Base-by-base conservation (phyloP, 1,140 invertebrate genomes). In the Atta cephalotes region DNA sequence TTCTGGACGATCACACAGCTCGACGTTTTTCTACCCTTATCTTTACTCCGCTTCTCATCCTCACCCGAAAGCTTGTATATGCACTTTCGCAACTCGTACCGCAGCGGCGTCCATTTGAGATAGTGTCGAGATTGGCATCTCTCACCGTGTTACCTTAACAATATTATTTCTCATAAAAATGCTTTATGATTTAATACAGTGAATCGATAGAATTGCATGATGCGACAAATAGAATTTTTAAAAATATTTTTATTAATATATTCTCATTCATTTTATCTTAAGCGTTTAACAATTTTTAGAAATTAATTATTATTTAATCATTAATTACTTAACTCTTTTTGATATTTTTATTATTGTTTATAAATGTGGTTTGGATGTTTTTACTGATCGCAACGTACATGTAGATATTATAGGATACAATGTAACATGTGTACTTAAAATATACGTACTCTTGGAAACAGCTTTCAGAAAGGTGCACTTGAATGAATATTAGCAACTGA, bases 11-110 rank as follows among this genome's bases (percentile, higher is more conserved):
- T 88, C 88, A 90, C 91, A 91, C 90, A 87, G 90, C 93, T 92
- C 91, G 89, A 92, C 90, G 90, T 93, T 93, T 93, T 93, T 93
- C 91, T 88, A 93, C 91, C 90, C 90, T 93, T 93, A 91, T 90
- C 91, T 92, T 91, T 86, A 90, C 91, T 89, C 21, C 90, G 87
- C 89, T 87, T 90, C 81, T 60, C 91, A 72, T 86, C 70, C 79
- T 74, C 86, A 79, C 81, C 87, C 87, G 65, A 87, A 91, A 90
- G 87, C 86, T 81, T 90, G 70, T 89, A 89, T 89, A 89, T 72
- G 66, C 89, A 88, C 88, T 91, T 91, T 86, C 85, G 65, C 86
- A 89, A 80, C 88, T 86, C 62, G 77, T 62, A 62, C 72, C 39
- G 70, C 63, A 31, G 78, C 53, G 28, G 14, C 71, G 28, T 84